These are phyloP conservation scores for Typhlomys cinereus DNA, from an alignment of 2,113 vertebrate species.

Conservation along the genomic window DNA sequence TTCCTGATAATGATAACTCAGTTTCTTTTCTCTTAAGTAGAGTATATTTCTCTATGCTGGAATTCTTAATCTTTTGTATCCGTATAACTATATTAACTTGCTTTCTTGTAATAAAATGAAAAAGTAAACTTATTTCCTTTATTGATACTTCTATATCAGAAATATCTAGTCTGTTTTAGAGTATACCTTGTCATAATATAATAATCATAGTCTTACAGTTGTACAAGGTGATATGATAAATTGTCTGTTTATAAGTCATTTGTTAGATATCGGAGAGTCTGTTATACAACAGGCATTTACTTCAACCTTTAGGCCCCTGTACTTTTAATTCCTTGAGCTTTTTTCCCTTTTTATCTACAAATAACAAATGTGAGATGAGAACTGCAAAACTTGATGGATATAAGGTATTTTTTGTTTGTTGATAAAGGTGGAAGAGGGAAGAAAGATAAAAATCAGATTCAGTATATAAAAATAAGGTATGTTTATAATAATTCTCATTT, in stretches of 20 bases:
- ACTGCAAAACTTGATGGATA: not conserved
- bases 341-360: not conserved
- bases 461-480: constrained; percentile 25
- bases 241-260: not conserved
- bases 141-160: not conserved
- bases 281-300: not conserved
- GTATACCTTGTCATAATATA: not conserved
- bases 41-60: not conserved
- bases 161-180: not conserved
- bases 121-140: not conserved
- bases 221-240: not conserved
- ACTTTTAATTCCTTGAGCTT: not conserved
- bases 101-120: not conserved
- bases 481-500: constrained; percentile 4
- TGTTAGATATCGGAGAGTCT: not conserved
- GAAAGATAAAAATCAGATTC: not conserved
- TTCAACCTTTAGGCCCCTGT: not conserved
- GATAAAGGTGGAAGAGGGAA: not conserved
- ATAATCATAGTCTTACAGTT: not conserved
- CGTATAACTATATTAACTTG: not conserved
- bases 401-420: not conserved
- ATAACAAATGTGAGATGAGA: constrained; percentile 1
- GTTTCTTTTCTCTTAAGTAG: not conserved
- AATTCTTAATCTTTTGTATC: not conserved
- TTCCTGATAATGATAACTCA: constrained; percentile 12